phyloP scores from a whole-genome alignment of 92 coral and sea anemone genomes.

The Virgularia gustaviana region DNA sequence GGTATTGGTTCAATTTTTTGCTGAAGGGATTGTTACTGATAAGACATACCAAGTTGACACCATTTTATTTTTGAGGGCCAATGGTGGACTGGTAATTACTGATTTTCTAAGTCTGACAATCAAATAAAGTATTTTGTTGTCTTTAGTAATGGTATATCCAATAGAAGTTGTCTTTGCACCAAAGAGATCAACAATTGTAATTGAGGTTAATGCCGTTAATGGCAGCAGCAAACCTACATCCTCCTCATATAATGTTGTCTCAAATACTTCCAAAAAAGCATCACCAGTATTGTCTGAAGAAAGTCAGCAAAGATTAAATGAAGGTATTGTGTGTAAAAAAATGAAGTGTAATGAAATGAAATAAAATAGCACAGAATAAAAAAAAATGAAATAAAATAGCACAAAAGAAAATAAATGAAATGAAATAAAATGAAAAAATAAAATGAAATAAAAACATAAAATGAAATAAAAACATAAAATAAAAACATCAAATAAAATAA shows the following conservation, averaged over 20 bases:
- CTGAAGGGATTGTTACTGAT: no score
- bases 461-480: no score
- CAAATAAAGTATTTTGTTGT: no score
- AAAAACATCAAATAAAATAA: no score
- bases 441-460: no score
- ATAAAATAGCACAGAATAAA: neutral
- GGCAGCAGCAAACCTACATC: slow-evolving; percentile 19
- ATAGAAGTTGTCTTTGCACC: slow-evolving; percentile 21
- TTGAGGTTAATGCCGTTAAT: slow-evolving; percentile 9
- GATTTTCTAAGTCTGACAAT: no score
- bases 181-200: slow-evolving; percentile 10
- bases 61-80: no score
- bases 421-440: no score
- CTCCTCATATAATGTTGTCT: slow-evolving; percentile 6
- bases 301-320: slow-evolving; percentile 18
- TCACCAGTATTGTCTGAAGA: slow-evolving; percentile 6
- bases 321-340: slow-evolving; percentile 5
- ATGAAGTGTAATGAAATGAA: neutral
- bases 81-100: no score
- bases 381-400: neutral
- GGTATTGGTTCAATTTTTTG: no score
- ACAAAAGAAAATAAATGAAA: neutral
- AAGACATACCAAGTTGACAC: no score
- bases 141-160: slow-evolving; percentile 20
- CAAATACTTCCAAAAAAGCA: neutral